Percentiles rank a stretch among this genome's conserved stretches.
Evolutionary conservation across 2,888 invertebrate species (phyloP).

Genomic region (Rhaphigaster nebulosa): DNA sequence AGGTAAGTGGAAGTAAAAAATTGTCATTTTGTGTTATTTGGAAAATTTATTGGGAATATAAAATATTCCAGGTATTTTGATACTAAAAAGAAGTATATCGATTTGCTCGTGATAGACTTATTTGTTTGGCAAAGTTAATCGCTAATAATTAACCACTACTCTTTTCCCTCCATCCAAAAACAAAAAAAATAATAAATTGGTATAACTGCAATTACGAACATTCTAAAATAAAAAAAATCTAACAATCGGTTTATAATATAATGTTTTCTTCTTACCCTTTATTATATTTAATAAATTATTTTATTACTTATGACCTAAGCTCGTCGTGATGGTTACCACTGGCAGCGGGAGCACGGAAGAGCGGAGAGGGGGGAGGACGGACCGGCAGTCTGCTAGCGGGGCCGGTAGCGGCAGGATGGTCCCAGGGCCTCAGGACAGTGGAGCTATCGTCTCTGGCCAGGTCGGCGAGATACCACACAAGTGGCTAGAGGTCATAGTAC

Average conservation of each 20-base stretch:
- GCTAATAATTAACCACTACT: too few species aligned
- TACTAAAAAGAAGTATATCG: too few species aligned
- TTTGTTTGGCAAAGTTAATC: too few species aligned
- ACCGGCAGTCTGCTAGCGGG: not conserved
- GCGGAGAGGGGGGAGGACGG: not conserved
- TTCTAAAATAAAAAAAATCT: not conserved
- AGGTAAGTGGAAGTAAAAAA: too few species aligned
- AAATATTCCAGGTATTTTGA: too few species aligned
- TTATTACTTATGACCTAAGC: not conserved
- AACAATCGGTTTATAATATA: not conserved
- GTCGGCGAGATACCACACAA: constrained; percentile 66
- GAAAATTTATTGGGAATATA: too few species aligned
- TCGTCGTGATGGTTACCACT: not conserved
- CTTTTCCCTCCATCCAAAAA: too few species aligned
- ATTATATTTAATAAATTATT: not conserved
- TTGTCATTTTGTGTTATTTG: too few species aligned
- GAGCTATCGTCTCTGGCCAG: constrained; percentile 59
- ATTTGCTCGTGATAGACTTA: too few species aligned
- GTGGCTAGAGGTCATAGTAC: constrained; percentile 68
- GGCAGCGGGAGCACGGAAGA: not conserved
- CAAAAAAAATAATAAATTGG: too few species aligned
- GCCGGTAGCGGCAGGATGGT: constrained; percentile 42
- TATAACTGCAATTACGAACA: too few species aligned
- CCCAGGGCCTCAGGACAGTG: constrained; percentile 14
- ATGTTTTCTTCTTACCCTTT: not conserved